Evolutionary conservation across 2,888 invertebrate genomes (phyloP), one percentile per base, ranked within the genome.

Genomic region (Nephrotoma flavescens): DNA sequence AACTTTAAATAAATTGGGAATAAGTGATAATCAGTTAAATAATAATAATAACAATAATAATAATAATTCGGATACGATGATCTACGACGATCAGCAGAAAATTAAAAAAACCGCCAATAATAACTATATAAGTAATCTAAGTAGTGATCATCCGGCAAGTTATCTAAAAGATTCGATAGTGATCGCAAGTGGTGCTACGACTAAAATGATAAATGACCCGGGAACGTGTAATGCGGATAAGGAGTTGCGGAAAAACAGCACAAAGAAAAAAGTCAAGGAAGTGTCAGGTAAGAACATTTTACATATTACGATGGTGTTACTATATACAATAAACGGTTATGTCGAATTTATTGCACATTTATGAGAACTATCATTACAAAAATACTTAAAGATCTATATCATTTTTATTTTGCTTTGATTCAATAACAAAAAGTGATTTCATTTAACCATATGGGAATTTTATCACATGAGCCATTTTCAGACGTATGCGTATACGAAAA

Each of bases 1-100:
- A 45, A 85, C 19, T 85, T 84, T 84, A 15, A 85, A 44, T 85
- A 85, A 85, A 42, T 42, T 85, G 44, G 19, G 19, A 11, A 45
- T 85, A 44, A 85, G 42, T 44, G 44, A 44, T 44, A 85, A 44
- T 44, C 85, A 85, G n/a, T 44, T 85, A 6, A 85, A 45, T 45
- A 44, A 85, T 19, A 42, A 85, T 31, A 85, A 85, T 42, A 85
- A 85, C 15, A 85, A 85, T 42, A 85, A 85, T 85, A 85, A 85
- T 85, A 19, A n/a, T 42, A 84, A 84, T 84, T 2, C 42, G 31
- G 71, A 71, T 6, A 71, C 71, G 71, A 71, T 71, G 71, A 71
- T 31, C 31, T 71, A 9, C 11, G 71, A 71, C 31, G 71, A 71
- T 71, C 31, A 71, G 31, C 71, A 71, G 9, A 71, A 71, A 31